These are phyloP conservation scores for Saccopteryx bilineata DNA, from an alignment of 2,113 vertebrate species.

Conservation along the genomic window DNA sequence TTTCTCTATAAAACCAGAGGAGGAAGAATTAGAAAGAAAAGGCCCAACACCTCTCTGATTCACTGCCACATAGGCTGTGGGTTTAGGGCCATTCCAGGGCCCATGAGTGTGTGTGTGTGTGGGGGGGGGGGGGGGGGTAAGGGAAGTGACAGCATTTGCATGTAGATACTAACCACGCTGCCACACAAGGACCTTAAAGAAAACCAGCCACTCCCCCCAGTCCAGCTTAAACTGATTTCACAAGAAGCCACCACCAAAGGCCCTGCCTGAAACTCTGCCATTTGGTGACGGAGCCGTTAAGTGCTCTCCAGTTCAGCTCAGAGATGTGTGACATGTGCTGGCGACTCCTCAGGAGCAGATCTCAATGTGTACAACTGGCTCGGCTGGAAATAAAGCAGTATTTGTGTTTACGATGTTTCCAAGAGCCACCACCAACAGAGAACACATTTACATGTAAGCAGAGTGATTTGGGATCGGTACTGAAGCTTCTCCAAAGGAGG, in stretches of 20 bases:
- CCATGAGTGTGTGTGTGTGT: neutral
- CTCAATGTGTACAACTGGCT: slow-evolving; percentile 70
- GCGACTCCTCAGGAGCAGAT: slow-evolving; percentile 54
- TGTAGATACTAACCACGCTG: neutral
- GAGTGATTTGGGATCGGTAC: slow-evolving; percentile 76
- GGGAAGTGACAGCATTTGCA: fast-evolving
- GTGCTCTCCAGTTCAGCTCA: slow-evolving; percentile 45
- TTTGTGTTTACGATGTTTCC: slow-evolving; percentile 60
- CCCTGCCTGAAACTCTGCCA: slow-evolving; percentile 64
- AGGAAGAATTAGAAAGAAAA: neutral
- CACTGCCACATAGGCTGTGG: neutral
- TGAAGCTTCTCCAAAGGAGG: slow-evolving; percentile 79
- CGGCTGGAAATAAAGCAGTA: slow-evolving; percentile 77
- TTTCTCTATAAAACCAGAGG: neutral
- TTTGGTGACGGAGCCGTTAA: neutral
- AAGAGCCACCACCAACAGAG: slow-evolving; percentile 17
- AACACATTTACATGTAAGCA: slow-evolving; percentile 52
- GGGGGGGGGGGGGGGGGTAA: fast-evolving
- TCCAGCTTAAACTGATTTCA: slow-evolving; percentile 4
- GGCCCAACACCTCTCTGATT: neutral
- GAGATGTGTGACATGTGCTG: slow-evolving; percentile 44
- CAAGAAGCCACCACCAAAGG: slow-evolving; percentile 57
- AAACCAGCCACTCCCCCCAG: slow-evolving; percentile 48
- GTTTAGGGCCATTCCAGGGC: neutral
- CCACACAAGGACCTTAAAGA: neutral